Evolutionary conservation across 2,797 vertebrate species (phyloP), one percentile per base, ranked within the genome.

Genomic region (Tapirus indicus): DNA sequence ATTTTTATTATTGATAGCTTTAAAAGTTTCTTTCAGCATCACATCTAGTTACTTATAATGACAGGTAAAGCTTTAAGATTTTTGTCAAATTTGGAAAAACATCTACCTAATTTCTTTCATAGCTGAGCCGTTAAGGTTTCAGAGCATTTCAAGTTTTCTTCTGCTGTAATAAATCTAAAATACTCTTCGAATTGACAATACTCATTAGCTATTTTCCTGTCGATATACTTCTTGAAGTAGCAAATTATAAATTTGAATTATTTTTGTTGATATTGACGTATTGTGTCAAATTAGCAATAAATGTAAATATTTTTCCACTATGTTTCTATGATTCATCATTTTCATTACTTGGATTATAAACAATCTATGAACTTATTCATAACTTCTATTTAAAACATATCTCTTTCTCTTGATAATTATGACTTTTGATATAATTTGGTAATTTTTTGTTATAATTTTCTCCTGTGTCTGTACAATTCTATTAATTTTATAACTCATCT

Each of bases 401-500:
- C 16, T 32, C 35, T 80, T 85, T 74, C 44, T 88, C 49, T 52
- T 71, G 29, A 25, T 82, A 77, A 78, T 49, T 75, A 75, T 29
- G 35, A 68, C 32, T 64, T 74, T 64, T 85, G 18, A 49, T 91
- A 13, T 71, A 85, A 82, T 62, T 23, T 35, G 58, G 38, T 2
- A 41, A 49, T 77, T 92, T 94, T 83, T 72, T 56, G 8, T 71
- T 74, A 35, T 25, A 16, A 52, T 84, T n/a, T 91, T 95, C 69
- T 64, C 54, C 44, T 82, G 14, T 7, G 13, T 62, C 47, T 29
- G 71, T 27, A 72, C 25, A 41, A 72, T 72, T 69, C 44, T 86
- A 6, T 77, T 82, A 58, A 38, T 89, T 96, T 92, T 87, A 68
- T n/a, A 87, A 56, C 41, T 72, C 74, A 60, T 72, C 35, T 75